Evolutionary conservation across 2,113 vertebrate species (phyloP).

Genomic region (Aplodontia rufa): DNA sequence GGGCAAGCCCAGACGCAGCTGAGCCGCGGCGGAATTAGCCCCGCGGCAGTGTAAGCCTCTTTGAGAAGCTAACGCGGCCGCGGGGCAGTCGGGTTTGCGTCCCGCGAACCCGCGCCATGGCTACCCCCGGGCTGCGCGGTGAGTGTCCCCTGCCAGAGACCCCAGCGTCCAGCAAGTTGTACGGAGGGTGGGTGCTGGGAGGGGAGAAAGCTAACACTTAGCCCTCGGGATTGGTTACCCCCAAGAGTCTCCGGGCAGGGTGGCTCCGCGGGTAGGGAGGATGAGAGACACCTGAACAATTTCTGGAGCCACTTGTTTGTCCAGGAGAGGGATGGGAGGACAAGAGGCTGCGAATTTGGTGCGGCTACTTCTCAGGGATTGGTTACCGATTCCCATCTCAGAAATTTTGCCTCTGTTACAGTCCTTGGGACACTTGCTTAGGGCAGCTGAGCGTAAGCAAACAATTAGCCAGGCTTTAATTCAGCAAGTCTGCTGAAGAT

Average conservation of each 20-base stretch:
- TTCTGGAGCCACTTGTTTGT: background rate
- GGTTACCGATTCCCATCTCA: too few species aligned
- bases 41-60: constrained; percentile 34
- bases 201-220: rapidly evolving
- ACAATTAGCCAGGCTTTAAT: too few species aligned
- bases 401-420: background rate
- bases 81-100: background rate
- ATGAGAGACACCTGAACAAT: background rate
- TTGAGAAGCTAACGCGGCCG: background rate
- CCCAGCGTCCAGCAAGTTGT: background rate
- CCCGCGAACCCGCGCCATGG: constrained; percentile 27
- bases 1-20: constrained; percentile 46
- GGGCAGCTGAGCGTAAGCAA: background rate
- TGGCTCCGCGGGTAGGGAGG: background rate
- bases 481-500: background rate
- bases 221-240: background rate
- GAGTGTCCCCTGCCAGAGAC: constrained; percentile 37
- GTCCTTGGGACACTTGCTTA: background rate
- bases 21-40: constrained; percentile 72
- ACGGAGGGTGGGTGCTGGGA: too few species aligned
- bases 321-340: background rate
- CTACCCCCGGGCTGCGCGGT: constrained; percentile 41
- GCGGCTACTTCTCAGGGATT: background rate
- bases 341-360: background rate
- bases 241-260: background rate